Evolutionary conservation across 2,888 invertebrate genomes (phyloP).

Genomic region (Dicyrtomina minuta): DNA sequence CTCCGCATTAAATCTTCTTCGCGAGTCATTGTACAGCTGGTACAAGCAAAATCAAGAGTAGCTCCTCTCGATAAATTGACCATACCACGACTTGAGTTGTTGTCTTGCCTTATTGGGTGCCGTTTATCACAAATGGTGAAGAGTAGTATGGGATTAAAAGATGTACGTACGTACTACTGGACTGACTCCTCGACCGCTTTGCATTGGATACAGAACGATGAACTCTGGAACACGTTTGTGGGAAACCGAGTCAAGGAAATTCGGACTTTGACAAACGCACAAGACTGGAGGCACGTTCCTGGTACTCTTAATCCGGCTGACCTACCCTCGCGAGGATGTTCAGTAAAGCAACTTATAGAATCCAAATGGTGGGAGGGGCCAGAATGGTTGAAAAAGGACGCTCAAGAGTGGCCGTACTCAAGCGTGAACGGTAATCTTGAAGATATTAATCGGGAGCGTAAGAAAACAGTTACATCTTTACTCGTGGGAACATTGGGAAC

Average conservation of each 20-base stretch:
- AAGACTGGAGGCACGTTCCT: slow-evolving; percentile 54
- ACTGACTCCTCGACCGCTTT: slow-evolving; percentile 45
- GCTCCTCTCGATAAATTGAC: no score
- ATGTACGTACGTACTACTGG: slow-evolving; percentile 33
- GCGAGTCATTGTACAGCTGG: slow-evolving; percentile 34
- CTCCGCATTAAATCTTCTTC: slow-evolving; percentile 39
- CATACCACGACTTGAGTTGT: no score
- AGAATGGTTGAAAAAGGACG: slow-evolving; percentile 50
- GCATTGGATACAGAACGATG: slow-evolving; percentile 44
- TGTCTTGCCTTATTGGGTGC: no score
- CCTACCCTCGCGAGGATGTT: slow-evolving; percentile 54
- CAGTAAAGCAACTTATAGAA: slow-evolving; percentile 48
- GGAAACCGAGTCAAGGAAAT: slow-evolving; percentile 28
- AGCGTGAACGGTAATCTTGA: slow-evolving; percentile 10
- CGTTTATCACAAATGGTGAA: no score
- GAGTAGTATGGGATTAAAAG: no score
- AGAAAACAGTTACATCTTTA: not conserved
- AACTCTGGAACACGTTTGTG: slow-evolving; percentile 40
- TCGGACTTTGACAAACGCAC: slow-evolving; percentile 19
- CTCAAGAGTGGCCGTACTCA: slow-evolving; percentile 49
- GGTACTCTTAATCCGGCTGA: slow-evolving; percentile 55
- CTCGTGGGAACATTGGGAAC: slow-evolving; percentile 15
- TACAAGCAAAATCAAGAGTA: no score
- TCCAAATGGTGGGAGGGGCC: slow-evolving; percentile 55
- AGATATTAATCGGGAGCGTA: not conserved